These are phyloP conservation scores for Camelus dromedarius DNA, from an alignment of 2,113 vertebrate species.

Conservation along the genomic window DNA sequence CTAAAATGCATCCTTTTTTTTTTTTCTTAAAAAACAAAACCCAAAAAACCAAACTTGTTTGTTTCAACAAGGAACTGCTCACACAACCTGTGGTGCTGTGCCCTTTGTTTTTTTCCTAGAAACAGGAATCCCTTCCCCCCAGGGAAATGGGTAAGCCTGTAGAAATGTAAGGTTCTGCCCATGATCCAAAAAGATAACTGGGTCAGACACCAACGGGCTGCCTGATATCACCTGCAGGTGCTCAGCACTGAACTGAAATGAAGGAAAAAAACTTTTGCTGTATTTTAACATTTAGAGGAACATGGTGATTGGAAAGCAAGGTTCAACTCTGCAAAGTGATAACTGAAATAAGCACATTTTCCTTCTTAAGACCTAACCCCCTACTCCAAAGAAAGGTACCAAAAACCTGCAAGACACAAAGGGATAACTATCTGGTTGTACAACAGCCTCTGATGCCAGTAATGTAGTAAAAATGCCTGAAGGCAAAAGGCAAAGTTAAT, in stretches of 20 bases:
- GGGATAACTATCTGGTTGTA: not conserved
- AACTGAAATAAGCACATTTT: constrained; percentile 68
- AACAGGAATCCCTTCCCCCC: not conserved
- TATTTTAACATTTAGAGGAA: constrained; percentile 70
- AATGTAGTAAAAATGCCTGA: constrained; percentile 24
- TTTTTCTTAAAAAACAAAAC: constrained; percentile 4
- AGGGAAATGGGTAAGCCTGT: not conserved
- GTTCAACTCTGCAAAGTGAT: constrained; percentile 58
- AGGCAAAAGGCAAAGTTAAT: constrained; percentile 1
- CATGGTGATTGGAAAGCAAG: constrained; percentile 65
- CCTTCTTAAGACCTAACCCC: constrained; percentile 52
- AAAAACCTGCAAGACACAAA: constrained; percentile 10
- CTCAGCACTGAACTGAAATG: constrained; percentile 27
- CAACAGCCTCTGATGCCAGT: constrained; percentile 55
- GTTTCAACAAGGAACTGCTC: not conserved
- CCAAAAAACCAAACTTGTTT: not conserved
- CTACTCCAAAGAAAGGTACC: constrained; percentile 16
- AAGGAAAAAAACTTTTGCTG: constrained; percentile 47
- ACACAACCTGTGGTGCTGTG: not conserved
- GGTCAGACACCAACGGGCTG: constrained; percentile 19
- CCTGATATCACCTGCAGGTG: not conserved
- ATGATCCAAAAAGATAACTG: not conserved
- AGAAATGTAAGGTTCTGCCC: not conserved
- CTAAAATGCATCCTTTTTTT: constrained; percentile 36
- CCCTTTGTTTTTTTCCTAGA: not conserved